These are phyloP conservation scores for Pseudorasbora parva DNA, from an alignment of 2,113 vertebrate species.

Conservation along the genomic window DNA sequence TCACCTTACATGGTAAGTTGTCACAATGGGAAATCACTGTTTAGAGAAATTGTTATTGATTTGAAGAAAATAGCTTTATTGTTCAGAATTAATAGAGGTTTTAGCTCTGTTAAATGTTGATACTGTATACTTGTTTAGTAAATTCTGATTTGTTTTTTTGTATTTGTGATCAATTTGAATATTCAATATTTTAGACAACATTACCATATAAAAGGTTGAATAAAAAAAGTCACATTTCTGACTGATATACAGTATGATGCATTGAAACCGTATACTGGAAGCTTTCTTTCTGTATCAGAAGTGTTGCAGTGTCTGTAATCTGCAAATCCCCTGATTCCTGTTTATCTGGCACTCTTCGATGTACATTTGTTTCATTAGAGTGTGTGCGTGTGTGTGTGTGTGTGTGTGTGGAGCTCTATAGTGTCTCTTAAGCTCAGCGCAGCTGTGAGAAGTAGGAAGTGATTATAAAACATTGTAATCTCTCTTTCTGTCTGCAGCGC, in stretches of 20 bases:
- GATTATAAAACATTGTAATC: slow-evolving; percentile 3
- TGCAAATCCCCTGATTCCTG: neutral
- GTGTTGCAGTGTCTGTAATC: neutral
- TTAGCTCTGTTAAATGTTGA: no score
- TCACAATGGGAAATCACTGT: neutral
- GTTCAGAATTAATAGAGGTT: no score
- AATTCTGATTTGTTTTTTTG: neutral
- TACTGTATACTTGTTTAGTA: no score
- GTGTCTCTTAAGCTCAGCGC: neutral
- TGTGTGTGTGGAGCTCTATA: neutral
- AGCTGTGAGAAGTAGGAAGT: neutral
- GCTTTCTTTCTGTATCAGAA: neutral
- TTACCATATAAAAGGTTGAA: neutral
- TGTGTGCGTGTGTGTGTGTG: neutral
- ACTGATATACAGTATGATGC: neutral
- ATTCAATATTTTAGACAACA: neutral
- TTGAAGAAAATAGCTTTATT: neutral
- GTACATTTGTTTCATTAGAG: neutral
- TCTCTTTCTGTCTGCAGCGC: neutral
- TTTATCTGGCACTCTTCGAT: slow-evolving; percentile 19
- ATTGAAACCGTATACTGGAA: neutral
- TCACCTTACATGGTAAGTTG: neutral
- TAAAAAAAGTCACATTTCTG: neutral
- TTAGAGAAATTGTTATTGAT: neutral
- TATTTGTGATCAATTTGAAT: neutral